Conservation (phyloP, 1,140 invertebrate genomes). For the Forficula auricularia region DNA sequence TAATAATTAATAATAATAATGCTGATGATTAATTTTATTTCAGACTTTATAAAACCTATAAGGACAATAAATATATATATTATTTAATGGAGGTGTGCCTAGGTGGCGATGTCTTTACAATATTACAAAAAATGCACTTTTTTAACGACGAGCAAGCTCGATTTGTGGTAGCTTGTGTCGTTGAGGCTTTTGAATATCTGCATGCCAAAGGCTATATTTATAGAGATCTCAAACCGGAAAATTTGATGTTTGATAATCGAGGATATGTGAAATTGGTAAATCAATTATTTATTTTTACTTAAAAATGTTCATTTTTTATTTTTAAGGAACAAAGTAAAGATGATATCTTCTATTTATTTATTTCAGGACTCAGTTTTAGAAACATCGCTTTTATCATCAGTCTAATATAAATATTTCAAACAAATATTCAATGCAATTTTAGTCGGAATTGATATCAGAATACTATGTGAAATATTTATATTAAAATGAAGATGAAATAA, state of each 20-base stretch:
- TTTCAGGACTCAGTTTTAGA: too few species aligned
- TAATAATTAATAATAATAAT: not conserved
- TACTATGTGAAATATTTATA: too few species aligned
- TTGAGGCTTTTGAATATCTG: conserved; percentile 74
- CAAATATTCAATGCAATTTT: too few species aligned
- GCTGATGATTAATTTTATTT: conserved; percentile 17
- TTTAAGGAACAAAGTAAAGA: too few species aligned
- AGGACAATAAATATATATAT: conserved; percentile 88
- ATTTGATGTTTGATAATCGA: conserved; percentile 65
- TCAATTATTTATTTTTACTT: too few species aligned
- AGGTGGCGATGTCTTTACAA: conserved; percentile 94
- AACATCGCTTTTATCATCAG: too few species aligned
- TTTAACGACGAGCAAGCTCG: conserved; percentile 72
- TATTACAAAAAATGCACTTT: conserved; percentile 52
- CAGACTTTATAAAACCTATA: conserved; percentile 84
- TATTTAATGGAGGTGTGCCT: conserved; percentile 93
- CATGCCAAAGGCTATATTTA: conserved; percentile 78
- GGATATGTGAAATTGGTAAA: conserved; percentile 83
- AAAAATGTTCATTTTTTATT: too few species aligned
- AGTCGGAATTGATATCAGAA: too few species aligned
- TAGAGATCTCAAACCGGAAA: conserved; percentile 89
- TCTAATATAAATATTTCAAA: too few species aligned
- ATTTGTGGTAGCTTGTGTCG: conserved; percentile 80
- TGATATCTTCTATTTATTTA: too few species aligned
- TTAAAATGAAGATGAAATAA: too few species aligned